These are phyloP conservation scores for Acrobasis consociella DNA, from an alignment of 2,888 invertebrate species.

Conservation along the genomic window DNA sequence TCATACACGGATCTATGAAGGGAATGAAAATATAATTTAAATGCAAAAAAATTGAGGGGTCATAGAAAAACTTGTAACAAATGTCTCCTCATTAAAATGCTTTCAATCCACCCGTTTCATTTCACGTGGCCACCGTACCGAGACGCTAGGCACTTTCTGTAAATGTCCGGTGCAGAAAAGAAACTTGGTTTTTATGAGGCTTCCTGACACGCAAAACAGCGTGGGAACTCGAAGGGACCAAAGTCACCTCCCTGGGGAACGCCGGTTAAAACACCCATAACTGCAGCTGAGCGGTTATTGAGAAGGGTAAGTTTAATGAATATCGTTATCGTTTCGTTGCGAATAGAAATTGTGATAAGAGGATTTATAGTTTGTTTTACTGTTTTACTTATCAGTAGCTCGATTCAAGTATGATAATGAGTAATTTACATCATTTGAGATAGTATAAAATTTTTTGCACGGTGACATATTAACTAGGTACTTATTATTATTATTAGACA, in stretches of 20 bases:
- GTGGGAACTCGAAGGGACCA: conserved; percentile 50
- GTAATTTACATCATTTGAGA: background rate
- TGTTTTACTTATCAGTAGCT: background rate
- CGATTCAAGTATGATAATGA: background rate
- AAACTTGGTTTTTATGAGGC: conserved; percentile 53
- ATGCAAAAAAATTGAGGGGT: background rate
- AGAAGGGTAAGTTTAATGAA: conserved; percentile 5
- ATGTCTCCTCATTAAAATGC: conserved; percentile 11
- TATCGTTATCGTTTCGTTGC: background rate
- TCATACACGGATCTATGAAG: no score
- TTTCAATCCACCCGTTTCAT: conserved; percentile 23
- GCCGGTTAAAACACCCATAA: conserved; percentile 12
- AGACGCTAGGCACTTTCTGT: conserved; percentile 28
- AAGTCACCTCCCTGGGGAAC: conserved; percentile 28
- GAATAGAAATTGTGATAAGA: background rate
- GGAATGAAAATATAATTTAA: no score
- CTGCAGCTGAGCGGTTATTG: background rate
- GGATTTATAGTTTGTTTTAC: background rate
- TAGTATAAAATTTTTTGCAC: no score
- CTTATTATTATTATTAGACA: no score
- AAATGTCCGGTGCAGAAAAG: conserved; percentile 15
- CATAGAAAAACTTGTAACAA: conserved; percentile 3
- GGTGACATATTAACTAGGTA: no score
- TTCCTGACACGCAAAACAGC: conserved; percentile 49
- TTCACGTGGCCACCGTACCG: conserved; percentile 29